These are phyloP conservation scores for Holothuria leucospilota DNA, from an alignment of 53 echinoderm and acorn worm genomes.

Conservation along the genomic window DNA sequence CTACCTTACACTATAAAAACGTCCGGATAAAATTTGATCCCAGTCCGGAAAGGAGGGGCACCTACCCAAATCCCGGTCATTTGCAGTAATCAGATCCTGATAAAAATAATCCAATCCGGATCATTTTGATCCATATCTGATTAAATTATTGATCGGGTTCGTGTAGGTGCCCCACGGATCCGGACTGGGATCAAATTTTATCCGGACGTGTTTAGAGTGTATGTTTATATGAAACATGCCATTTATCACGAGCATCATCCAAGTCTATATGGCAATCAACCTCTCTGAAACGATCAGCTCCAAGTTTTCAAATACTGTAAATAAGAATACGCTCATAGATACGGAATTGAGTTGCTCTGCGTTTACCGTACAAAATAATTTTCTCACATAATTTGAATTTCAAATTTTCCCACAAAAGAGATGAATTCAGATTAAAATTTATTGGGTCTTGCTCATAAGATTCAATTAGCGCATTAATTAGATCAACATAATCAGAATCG, in stretches of 20 bases:
- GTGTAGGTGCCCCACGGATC: no score
- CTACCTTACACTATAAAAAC: no score
- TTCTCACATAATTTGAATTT: conserved; percentile 52
- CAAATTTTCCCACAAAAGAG: conserved; percentile 22
- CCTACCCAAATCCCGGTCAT: no score
- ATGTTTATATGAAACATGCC: conserved; percentile 39
- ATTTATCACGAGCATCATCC: conserved; percentile 7
- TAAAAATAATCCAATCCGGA: no score
- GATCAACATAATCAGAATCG: background rate
- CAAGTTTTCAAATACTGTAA: conserved; percentile 15
- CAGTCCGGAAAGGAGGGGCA: no score
- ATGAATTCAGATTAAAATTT: background rate
- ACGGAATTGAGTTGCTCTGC: background rate
- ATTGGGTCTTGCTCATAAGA: background rate
- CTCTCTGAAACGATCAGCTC: background rate
- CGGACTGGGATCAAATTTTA: no score
- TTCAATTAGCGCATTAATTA: background rate
- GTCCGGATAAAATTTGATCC: no score
- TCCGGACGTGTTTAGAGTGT: no score
- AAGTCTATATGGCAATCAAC: conserved; percentile 2
- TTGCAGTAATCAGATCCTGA: no score
- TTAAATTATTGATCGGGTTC: no score
- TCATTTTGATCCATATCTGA: no score
- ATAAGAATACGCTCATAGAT: background rate
- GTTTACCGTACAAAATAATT: conserved; percentile 10